phyloP scores from a whole-genome alignment of 1,140 invertebrate genomes.

The Drosophila parvula region DNA sequence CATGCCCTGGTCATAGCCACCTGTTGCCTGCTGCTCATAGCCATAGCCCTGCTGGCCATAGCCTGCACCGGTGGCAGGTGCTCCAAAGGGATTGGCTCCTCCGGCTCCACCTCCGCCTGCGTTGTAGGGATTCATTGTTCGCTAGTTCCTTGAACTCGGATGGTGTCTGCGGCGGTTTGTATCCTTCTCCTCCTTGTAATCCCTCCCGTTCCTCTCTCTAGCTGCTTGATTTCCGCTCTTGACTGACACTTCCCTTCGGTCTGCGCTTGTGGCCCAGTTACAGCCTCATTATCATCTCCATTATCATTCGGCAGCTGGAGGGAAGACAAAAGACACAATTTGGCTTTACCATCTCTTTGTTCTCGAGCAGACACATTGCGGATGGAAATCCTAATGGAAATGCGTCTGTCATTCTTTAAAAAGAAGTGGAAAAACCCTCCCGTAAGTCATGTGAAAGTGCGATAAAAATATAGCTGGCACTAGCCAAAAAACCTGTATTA shows the following conservation, averaged over 20 bases:
- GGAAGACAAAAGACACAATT: slow-evolving; percentile 29
- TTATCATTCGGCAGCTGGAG: slow-evolving; percentile 49
- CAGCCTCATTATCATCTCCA: slow-evolving; percentile 47
- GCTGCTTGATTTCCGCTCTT: slow-evolving; percentile 20
- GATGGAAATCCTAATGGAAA: background rate
- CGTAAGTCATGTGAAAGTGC: background rate
- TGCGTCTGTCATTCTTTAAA: background rate
- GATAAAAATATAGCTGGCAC: no score
- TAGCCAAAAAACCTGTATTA: no score
- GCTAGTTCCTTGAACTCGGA: slow-evolving; percentile 41
- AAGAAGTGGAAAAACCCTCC: background rate
- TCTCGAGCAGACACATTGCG: background rate
- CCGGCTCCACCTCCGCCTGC: slow-evolving; percentile 47
- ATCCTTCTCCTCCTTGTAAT: slow-evolving; percentile 5
- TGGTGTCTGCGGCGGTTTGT: slow-evolving; percentile 15
- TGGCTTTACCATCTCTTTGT: slow-evolving; percentile 29
- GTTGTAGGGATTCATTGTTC: slow-evolving; percentile 74
- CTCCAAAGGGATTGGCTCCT: slow-evolving; percentile 73
- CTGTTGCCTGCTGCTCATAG: slow-evolving; percentile 63
- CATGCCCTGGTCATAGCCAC: slow-evolving; percentile 66
- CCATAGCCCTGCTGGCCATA: slow-evolving; percentile 64
- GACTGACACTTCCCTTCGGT: slow-evolving; percentile 43
- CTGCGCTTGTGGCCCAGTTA: slow-evolving; percentile 45
- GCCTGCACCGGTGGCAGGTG: slow-evolving; percentile 48
- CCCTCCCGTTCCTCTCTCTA: slow-evolving; percentile 15